Base-by-base conservation (phyloP, 2,797 vertebrate species). In the Setipinna tenuifilis region DNA sequence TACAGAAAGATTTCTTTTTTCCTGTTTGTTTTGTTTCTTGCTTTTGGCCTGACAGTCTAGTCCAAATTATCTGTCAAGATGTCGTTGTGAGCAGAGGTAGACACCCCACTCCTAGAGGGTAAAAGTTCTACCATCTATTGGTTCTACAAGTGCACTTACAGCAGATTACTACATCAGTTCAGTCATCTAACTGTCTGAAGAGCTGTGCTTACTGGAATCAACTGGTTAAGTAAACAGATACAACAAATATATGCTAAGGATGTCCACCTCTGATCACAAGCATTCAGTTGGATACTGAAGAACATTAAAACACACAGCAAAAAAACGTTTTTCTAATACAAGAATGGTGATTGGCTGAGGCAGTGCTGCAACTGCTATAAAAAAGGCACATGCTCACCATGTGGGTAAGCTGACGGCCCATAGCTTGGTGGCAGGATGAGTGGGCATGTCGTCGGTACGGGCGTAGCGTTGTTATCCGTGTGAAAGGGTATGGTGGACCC, bases 351-450 rank as follows among this genome's bases (percentile, higher is more conserved):
- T 41, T 41, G 35, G 2, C 35, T 41, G 35, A 41, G 5, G 35
- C 3, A 14, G 28, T 35, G 28, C 17, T 31, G 31, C 65, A 31
- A 81, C n/a, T 59, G 57, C 7, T 65, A 71, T 16, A n/a, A 44
- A 17, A 57, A 3, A 14, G 14, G 61, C 0, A 35, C 2, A 44
- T 57, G 91, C 96, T 96, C 89, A 99, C 98, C 98, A 0, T 96
- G 96, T 0, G 98, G 98, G 86, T 96, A 97, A 3, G 93, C 88
- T 88, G 95, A 95, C 0, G 90, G 92, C 87, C 92, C 94, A 80
- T 99, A 99, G 86, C 97, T 95, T 0, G 98, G 98, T 71, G 97
- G 98, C 25, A 96, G 84, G 88, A 95, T 94, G 85, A 95, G 92
- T 0, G 95, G 89, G 86, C 94, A 93, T 89, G 92, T 88, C 0